Percentiles rank a stretch among this genome's conserved stretches.
Evolutionary conservation across 2,888 invertebrate genomes (phyloP).

Genomic region (Sinodicranocentrus sp.): DNA sequence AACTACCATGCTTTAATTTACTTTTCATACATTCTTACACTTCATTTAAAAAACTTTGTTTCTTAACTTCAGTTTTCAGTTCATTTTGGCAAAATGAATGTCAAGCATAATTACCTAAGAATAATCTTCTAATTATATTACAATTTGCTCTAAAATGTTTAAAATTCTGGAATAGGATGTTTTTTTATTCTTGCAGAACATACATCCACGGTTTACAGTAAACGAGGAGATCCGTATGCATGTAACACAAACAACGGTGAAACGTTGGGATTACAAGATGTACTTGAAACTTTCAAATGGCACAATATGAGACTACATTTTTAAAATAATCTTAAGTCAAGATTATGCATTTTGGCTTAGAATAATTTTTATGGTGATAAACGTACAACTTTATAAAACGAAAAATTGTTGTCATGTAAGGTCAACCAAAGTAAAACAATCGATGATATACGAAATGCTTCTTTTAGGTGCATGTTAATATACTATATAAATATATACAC

Average conservation of each 20-base stretch:
- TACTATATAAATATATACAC: neutral
- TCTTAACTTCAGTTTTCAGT: too few relatives aligned
- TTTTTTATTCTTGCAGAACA: too few relatives aligned
- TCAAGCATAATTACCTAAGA: too few relatives aligned
- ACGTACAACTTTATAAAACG: constrained; percentile 8
- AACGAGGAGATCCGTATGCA: too few relatives aligned
- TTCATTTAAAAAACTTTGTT: too few relatives aligned
- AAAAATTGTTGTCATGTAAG: neutral
- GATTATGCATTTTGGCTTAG: neutral
- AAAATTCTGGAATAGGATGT: too few relatives aligned
- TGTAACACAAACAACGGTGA: constrained; percentile 1
- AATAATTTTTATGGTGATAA: constrained; percentile 18
- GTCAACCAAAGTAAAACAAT: neutral
- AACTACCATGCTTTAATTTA: too few relatives aligned
- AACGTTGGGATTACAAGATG: constrained; percentile 60
- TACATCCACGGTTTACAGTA: too few relatives aligned
- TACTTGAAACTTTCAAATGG: constrained; percentile 67
- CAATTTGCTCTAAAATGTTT: too few relatives aligned
- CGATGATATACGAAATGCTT: constrained; percentile 4
- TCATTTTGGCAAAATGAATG: too few relatives aligned
- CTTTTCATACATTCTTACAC: too few relatives aligned
- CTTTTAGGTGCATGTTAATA: neutral
- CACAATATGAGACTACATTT: constrained; percentile 61
- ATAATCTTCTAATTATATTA: too few relatives aligned
- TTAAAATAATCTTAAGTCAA: constrained; percentile 5